Base-by-base conservation (phyloP, 2,797 vertebrate species). In the Bovichtus variegatus region DNA sequence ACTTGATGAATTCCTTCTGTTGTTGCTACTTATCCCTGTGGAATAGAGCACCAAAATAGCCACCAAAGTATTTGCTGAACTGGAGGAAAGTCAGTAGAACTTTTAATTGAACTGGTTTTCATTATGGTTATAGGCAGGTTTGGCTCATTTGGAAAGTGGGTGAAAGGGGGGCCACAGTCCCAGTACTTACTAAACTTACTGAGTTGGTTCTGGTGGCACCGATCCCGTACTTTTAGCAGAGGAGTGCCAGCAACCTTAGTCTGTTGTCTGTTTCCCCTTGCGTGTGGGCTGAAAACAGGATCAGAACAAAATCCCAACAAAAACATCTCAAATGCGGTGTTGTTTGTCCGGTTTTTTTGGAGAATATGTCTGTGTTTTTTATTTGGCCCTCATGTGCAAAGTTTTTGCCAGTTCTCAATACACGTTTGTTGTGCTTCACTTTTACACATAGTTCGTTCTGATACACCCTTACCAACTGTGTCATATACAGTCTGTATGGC, bases 321-420 rank as follows among this genome's bases (percentile, higher is more conserved):
- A 93, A 95, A 94, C 90, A 92, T 84, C 84, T 87, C 74, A 87
- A 89, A 89, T 86, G 82, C 72, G 51, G 74, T 90, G 72, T 92
- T 91, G 88, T 94, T 94, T 94, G 81, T 91, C 87, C 88, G 82
- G 89, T 93, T 93, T 90, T 86, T n/a, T n/a, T n/a, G n/a, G 44
- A 81, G 73, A 91, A 76, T 76, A 89, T 83, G 82, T 91, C 81
- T 86, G 79, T 79, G 63, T 89, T 89, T 51, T 91, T 86, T 78
- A 81, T 92, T 88, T 92, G 89, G 88, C 78, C 79, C 74, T 78
- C 23, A 70, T 90, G 81, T 78, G 69, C 68, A 70, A 31, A 60
- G 80, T 85, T 91, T 83, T 88, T 82, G 67, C 83, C 84, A 93
- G 89, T 81, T 72, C 76, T 83, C 31, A 74, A 60, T 74, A 76